Conservation (phyloP, 37 sponge, comb jelly and placozoan genomes). For the Bolinopsis microptera region DNA sequence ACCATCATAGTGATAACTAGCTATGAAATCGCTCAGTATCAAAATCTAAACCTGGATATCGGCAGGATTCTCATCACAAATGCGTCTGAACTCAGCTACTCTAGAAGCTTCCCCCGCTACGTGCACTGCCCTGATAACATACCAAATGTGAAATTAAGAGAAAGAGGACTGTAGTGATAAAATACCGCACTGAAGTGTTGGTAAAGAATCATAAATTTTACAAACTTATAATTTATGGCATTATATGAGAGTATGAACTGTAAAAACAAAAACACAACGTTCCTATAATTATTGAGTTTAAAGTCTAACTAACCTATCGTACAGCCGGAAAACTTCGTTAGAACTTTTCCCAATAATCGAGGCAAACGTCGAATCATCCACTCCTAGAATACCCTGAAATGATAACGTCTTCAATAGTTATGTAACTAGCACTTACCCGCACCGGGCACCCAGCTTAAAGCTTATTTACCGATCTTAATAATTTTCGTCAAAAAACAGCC, state of each 20-base stretch:
- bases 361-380: background rate
- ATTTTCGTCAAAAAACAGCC: background rate
- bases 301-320: constrained; percentile 61
- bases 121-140: constrained; percentile 79
- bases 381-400: constrained; percentile 1
- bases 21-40: too few relatives aligned
- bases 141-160: too few relatives aligned
- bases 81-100: constrained; percentile 73
- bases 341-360: constrained; percentile 38
- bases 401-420: too few relatives aligned
- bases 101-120: constrained; percentile 84
- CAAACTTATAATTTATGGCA: too few relatives aligned
- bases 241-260: too few relatives aligned
- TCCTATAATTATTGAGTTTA: too few relatives aligned
- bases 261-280: too few relatives aligned
- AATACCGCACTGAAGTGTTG: too few relatives aligned
- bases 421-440: too few relatives aligned
- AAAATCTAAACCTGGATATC: constrained; percentile 67
- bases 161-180: too few relatives aligned
- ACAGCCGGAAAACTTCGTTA: constrained; percentile 72
- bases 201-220: too few relatives aligned
- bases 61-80: constrained; percentile 64
- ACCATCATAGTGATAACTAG: too few relatives aligned
- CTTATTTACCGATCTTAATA: background rate
- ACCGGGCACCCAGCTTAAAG: background rate